Percentiles rank a stretch among this genome's conserved stretches.
phyloP scores from a whole-genome alignment of 2,113 vertebrate genomes.

The Meriones unguiculatus region DNA sequence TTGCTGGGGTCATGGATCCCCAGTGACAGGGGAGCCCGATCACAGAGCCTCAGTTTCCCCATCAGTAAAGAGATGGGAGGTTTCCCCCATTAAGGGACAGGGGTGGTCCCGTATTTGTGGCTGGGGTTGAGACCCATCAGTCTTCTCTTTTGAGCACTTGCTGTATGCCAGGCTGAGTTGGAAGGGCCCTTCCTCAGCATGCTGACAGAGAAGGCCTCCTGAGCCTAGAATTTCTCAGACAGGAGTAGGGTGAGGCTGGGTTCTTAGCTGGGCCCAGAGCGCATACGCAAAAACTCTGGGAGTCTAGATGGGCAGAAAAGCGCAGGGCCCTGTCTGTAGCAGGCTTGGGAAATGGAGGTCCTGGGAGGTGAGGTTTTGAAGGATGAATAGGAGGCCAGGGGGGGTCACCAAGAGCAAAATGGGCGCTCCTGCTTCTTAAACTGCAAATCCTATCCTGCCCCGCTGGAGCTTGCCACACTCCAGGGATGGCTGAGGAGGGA shows the following conservation, averaged over 20 bases:
- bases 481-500: background rate
- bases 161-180: no score
- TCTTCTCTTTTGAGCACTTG: background rate
- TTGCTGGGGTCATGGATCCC: accelerated
- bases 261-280: background rate
- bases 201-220: background rate
- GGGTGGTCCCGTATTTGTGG: background rate
- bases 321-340: accelerated
- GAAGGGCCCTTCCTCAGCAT: background rate
- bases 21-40: accelerated
- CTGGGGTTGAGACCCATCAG: accelerated
- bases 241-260: background rate
- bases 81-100: no score
- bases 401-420: background rate
- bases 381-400: no score
- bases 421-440: background rate
- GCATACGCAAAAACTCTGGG: background rate
- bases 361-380: background rate
- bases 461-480: background rate
- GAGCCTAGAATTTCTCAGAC: background rate
- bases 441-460: background rate
- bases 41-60: background rate
- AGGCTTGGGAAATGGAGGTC: background rate
- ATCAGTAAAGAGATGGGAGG: background rate
- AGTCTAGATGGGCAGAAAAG: background rate